Percentiles rank a stretch among this genome's conserved stretches.
These are phyloP conservation scores for Aphidius colemani DNA, from an alignment of 2,888 invertebrate species.

Conservation along the genomic window DNA sequence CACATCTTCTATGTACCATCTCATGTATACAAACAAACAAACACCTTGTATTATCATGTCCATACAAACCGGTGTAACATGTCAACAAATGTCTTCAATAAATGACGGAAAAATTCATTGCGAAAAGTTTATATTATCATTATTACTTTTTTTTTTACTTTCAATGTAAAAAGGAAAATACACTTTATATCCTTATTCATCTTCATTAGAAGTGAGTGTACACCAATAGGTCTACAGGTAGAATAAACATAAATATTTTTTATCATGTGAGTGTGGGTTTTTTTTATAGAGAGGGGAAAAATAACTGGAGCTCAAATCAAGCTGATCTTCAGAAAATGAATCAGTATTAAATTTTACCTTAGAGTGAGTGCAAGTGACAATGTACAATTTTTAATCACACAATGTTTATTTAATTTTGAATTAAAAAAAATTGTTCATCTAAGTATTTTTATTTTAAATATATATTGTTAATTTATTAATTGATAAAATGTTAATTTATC, in stretches of 20 bases:
- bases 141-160: too few species aligned
- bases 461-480: background rate
- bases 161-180: too few species aligned
- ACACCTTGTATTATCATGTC: background rate
- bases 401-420: too few species aligned
- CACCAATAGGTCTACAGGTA: too few species aligned
- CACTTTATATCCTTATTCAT: too few species aligned
- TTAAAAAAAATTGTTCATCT: background rate
- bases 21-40: conserved; percentile 9
- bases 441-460: background rate
- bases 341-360: conserved; percentile 24
- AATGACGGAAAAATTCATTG: too few species aligned
- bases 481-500: conserved; percentile 12
- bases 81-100: conserved; percentile 4
- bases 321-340: conserved; percentile 34
- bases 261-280: too few species aligned
- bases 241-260: background rate
- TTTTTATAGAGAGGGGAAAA: conserved; percentile 30
- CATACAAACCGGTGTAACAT: conserved; percentile 12
- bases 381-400: too few species aligned
- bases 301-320: conserved; percentile 39
- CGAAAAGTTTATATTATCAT: too few species aligned
- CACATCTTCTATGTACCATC: conserved; percentile 9
- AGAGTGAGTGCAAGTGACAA: conserved; percentile 10
- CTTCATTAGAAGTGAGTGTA: too few species aligned